Evolutionary conservation across 1,140 invertebrate species (phyloP).

Genomic region (Zaprionus capensis): DNA sequence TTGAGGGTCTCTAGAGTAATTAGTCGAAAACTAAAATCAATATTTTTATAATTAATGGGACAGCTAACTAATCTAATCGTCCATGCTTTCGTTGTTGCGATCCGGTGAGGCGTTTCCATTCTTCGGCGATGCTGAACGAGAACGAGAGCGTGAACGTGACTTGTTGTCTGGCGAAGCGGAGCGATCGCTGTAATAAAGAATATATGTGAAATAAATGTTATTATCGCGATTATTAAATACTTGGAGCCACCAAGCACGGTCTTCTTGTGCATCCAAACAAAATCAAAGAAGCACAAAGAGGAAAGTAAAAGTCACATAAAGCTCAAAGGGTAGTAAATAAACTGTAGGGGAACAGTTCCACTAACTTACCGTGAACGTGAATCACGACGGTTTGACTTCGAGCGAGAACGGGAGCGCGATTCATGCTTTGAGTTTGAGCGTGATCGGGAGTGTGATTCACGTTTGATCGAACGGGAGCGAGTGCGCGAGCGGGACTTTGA

Average conservation of each 20-base stretch:
- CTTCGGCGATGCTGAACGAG: constrained; percentile 82
- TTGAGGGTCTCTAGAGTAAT: constrained; percentile 60
- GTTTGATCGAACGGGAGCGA: constrained; percentile 81
- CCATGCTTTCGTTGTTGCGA: constrained; percentile 80
- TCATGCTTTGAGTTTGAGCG: constrained; percentile 83
- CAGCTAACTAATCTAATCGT: constrained; percentile 81
- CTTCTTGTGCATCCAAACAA: constrained; percentile 67
- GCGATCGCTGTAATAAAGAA: constrained; percentile 84
- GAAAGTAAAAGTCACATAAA: constrained; percentile 31
- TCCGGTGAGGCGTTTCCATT: constrained; percentile 84
- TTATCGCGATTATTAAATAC: constrained; percentile 35
- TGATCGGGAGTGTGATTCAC: constrained; percentile 83
- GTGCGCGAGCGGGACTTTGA: constrained; percentile 86
- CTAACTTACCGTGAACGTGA: constrained; percentile 83
- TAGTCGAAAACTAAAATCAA: constrained; percentile 77
- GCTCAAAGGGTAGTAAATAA: constrained; percentile 5
- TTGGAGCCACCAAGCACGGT: constrained; percentile 54
- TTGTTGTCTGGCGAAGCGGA: constrained; percentile 84
- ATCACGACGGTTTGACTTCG: constrained; percentile 84
- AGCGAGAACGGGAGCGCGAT: constrained; percentile 83
- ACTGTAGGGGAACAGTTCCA: constrained; percentile 28
- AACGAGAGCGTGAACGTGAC: constrained; percentile 84
- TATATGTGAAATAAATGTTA: constrained; percentile 23
- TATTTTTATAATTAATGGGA: constrained; percentile 73
- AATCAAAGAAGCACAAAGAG: constrained; percentile 74